phyloP scores from a whole-genome alignment of 2,888 invertebrate species.

The Idaea straminata region DNA sequence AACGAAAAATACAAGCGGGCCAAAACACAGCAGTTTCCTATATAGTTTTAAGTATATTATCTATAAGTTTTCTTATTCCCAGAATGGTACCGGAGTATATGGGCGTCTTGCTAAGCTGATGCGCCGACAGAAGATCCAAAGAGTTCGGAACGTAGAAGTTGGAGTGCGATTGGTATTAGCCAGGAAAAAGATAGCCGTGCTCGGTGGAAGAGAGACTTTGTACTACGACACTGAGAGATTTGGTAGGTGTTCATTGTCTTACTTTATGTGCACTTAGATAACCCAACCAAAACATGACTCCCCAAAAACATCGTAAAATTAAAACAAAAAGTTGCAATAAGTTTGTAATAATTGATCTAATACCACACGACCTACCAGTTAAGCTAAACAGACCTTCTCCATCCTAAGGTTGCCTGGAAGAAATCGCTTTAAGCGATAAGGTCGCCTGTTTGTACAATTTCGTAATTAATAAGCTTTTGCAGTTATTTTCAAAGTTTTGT shows the following conservation, averaged over 20 bases:
- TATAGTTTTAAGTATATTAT: neutral
- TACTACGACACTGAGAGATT: slow-evolving; percentile 88
- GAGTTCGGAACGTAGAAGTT: slow-evolving; percentile 85
- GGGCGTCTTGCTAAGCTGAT: slow-evolving; percentile 84
- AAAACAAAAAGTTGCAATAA: too few species aligned
- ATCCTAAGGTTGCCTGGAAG: too few species aligned
- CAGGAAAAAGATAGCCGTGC: slow-evolving; percentile 81
- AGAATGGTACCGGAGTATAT: slow-evolving; percentile 89
- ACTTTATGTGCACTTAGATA: too few species aligned
- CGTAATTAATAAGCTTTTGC: too few species aligned
- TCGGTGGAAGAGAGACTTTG: slow-evolving; percentile 87
- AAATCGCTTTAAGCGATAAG: too few species aligned
- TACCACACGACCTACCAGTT: too few species aligned
- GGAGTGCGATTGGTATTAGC: slow-evolving; percentile 84
- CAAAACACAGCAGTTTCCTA: neutral
- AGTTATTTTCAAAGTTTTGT: too few species aligned
- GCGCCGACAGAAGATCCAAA: slow-evolving; percentile 79
- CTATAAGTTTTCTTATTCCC: slow-evolving; percentile 3
- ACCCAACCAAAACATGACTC: too few species aligned
- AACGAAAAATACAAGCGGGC: neutral
- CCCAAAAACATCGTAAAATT: too few species aligned
- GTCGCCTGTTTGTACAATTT: too few species aligned
- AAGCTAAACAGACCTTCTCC: too few species aligned
- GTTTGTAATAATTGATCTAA: too few species aligned
- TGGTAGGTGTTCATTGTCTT: slow-evolving; percentile 62